Evolutionary conservation across 92 coral and sea anemone species (phyloP).

Genomic region (Heteractis magnifica): DNA sequence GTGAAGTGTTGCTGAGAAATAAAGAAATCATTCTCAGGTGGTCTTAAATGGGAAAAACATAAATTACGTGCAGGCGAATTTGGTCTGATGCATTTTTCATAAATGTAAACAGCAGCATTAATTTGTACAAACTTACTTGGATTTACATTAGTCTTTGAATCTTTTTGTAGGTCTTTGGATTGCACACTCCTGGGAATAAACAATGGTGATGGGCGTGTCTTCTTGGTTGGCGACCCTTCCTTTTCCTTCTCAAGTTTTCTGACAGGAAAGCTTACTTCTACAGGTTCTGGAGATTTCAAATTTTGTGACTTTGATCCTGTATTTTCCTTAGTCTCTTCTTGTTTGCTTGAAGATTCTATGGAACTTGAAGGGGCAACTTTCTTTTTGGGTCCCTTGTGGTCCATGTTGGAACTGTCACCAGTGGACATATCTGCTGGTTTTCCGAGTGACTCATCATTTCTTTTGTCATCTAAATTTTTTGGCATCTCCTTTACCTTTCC

Average conservation of each 20-base stretch:
- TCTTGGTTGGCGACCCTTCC: conserved; percentile 65
- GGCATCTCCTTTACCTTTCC: conserved; percentile 27
- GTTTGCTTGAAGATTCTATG: neutral
- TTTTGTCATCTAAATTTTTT: conserved; percentile 21
- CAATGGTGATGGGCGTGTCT: conserved; percentile 72
- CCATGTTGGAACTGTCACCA: neutral
- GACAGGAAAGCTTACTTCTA: conserved; percentile 42
- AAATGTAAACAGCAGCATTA: too few relatives aligned
- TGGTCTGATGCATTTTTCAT: too few relatives aligned
- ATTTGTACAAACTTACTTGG: neutral
- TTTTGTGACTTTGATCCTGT: neutral
- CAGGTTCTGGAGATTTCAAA: conserved; percentile 31
- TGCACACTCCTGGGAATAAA: conserved; percentile 80
- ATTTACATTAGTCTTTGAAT: conserved; percentile 22
- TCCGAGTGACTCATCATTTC: neutral
- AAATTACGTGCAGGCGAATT: too few relatives aligned
- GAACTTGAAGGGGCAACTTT: conserved; percentile 10
- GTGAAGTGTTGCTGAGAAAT: too few relatives aligned
- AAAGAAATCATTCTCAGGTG: too few relatives aligned
- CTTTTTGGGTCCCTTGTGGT: conserved; percentile 4
- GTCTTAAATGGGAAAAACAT: too few relatives aligned
- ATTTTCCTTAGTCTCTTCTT: neutral
- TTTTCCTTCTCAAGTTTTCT: conserved; percentile 45
- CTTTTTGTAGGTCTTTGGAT: conserved; percentile 16
- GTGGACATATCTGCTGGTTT: neutral